phyloP scores from a whole-genome alignment of 2,113 vertebrate species.

The Ginglymostoma cirratum region DNA sequence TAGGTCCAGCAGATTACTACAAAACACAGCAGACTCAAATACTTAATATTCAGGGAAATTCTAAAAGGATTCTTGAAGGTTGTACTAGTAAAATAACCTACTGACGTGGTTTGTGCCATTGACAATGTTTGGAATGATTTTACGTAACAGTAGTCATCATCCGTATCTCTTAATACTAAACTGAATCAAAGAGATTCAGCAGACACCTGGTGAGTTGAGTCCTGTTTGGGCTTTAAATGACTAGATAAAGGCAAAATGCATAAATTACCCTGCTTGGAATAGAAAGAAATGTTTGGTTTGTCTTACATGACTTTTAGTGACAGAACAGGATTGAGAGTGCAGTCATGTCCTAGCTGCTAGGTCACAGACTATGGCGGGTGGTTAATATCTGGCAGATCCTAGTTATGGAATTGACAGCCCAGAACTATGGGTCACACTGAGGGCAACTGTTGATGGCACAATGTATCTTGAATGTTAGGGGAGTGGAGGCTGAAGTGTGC shows the following conservation, averaged over 20 bases:
- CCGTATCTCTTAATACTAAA: neutral
- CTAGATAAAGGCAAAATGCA: neutral
- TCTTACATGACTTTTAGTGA: neutral
- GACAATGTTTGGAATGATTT: neutral
- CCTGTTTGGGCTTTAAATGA: neutral
- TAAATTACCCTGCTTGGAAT: neutral
- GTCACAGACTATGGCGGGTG: neutral
- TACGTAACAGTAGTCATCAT: neutral
- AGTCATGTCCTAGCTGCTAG: neutral
- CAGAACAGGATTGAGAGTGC: neutral
- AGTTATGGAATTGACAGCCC: neutral
- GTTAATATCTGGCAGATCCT: neutral
- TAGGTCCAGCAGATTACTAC: neutral
- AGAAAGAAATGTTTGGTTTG: neutral
- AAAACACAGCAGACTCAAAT: neutral
- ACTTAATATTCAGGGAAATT: neutral
- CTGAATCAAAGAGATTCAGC: neutral
- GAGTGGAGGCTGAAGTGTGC: neutral
- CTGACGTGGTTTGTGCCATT: neutral
- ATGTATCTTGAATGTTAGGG: neutral
- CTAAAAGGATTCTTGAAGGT: neutral
- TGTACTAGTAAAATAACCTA: neutral
- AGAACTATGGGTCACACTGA: neutral
- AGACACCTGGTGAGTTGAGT: neutral
- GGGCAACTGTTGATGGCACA: neutral